A percentile compares a stretch with the other conserved stretches of the same genome.
These are phyloP conservation scores for Drosophila birchii DNA, from an alignment of 2,888 invertebrate genomes.

Conservation along the genomic window DNA sequence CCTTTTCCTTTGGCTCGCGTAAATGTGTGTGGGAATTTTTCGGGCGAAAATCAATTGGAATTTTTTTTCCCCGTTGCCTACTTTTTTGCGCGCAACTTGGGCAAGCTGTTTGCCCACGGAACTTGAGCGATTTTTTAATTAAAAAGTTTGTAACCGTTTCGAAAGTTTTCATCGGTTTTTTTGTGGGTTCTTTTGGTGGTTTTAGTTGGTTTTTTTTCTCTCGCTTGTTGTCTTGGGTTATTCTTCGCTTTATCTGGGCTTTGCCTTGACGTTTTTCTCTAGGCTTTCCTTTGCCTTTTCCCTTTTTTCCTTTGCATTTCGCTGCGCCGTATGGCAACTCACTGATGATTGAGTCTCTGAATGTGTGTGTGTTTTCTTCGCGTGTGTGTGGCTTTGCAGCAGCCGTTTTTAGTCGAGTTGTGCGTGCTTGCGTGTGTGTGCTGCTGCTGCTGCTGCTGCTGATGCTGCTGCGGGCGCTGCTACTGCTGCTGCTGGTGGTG, in stretches of 20 bases:
- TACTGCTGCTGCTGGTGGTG: constrained; percentile 48
- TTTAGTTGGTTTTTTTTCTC: constrained; percentile 7
- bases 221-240: neutral
- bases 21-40: constrained; percentile 51
- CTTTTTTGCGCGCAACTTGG: constrained; percentile 65
- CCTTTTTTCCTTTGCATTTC: constrained; percentile 51
- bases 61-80: constrained; percentile 41
- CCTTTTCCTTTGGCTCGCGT: constrained; percentile 17
- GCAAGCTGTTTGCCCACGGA: constrained; percentile 12
- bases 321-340: constrained; percentile 72
- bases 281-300: constrained; percentile 27
- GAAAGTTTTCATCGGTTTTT: constrained; percentile 30
- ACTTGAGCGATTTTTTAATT: constrained; percentile 28
- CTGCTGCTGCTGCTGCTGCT: constrained; percentile 57
- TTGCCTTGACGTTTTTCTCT: constrained; percentile 36
- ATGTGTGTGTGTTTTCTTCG: constrained; percentile 25
- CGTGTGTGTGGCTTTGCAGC: constrained; percentile 50
- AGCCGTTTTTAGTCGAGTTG: constrained; percentile 35
- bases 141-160: constrained; percentile 36
- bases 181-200: constrained; percentile 10
- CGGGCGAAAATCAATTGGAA: constrained; percentile 70
- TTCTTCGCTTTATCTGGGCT: constrained; percentile 33
- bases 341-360: constrained; percentile 34
- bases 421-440: constrained; percentile 38
- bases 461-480: constrained; percentile 40